These are phyloP conservation scores for Willisornis vidua DNA, from an alignment of 2,113 vertebrate genomes.

Conservation along the genomic window DNA sequence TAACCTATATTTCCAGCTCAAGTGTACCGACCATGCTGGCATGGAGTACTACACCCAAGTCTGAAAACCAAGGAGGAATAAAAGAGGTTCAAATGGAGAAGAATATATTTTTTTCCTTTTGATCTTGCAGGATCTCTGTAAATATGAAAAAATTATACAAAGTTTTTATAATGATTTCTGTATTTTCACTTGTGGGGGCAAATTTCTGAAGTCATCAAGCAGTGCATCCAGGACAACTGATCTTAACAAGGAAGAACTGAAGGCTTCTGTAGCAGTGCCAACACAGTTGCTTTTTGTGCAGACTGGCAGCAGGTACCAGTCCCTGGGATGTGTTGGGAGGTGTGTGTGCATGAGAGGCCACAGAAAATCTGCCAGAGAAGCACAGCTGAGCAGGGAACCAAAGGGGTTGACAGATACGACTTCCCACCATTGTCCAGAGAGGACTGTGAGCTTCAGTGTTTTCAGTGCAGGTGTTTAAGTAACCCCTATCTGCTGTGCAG, in stretches of 20 bases:
- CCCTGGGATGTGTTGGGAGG: neutral
- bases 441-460: rapidly evolving
- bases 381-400: neutral
- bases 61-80: neutral
- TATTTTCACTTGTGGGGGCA: neutral
- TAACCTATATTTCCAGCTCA: neutral
- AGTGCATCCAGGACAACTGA: neutral
- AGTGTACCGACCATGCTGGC: neutral
- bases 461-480: neutral
- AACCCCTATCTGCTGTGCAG: neutral
- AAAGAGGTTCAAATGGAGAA: neutral
- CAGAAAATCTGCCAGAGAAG: neutral
- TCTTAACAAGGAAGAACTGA: neutral
- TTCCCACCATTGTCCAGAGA: neutral
- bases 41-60: neutral
- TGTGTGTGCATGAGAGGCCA: neutral
- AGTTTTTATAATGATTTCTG: neutral
- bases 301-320: neutral
- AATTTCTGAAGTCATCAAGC: neutral
- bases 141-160: neutral
- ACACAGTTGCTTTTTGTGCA: neutral
- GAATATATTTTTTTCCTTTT: neutral
- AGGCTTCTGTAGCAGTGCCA: rapidly evolving
- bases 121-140: neutral
- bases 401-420: rapidly evolving